Evolutionary conservation across 2,113 vertebrate genomes (phyloP), one percentile per base, ranked within the genome.

Genomic region (Rafetus swinhoei): DNA sequence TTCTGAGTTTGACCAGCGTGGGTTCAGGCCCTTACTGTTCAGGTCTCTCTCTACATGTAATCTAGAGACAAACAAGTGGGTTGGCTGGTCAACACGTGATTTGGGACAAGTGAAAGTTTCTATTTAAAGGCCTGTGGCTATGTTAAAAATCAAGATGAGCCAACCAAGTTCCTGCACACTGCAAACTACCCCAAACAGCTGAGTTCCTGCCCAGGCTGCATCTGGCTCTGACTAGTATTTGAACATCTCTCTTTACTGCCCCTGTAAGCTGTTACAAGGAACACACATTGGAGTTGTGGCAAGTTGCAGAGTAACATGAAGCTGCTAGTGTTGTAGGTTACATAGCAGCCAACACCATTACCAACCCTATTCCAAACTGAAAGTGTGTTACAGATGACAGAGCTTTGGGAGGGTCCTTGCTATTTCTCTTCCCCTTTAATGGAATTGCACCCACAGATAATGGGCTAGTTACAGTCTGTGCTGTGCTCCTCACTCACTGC

Each of bases 171-270:
- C n/a, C 57, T n/a, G 55, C 79, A 83, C 0, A 0, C 15, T 32
- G 24, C 62, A 76, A 52, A 84, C 62, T 59, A 81, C 79, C 0
- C 15, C 0, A 81, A n/a, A 21, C 56, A 79, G 27, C 15, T 60
- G 87, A 92, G 57, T 9, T 21, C 21, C 22, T 8, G 32, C 3
- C 22, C 7, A 9, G 56, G 77, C 6, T 15, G 3, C 87, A 52
- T 21, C 55, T 54, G 77, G 56, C 86, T 86, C 45, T 50, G 56
- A 15, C 50, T 53, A 1, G 12, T 27, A 29, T 52, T 52, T 15
- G n/a, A 24, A 80, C 7, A 11, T 60, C 85, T 19, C 16, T 62
- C 5, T 3, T 4, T n/a, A 10, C 32, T 50, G 55, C 69, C 57
- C 79, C 59, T 62, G 82, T 82, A 19, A 1, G 81, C 27, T 35